A percentile compares a stretch with the other conserved stretches of the same genome.
phyloP scores from a whole-genome alignment of 2,888 invertebrate genomes.

The Coleophora deauratella region DNA sequence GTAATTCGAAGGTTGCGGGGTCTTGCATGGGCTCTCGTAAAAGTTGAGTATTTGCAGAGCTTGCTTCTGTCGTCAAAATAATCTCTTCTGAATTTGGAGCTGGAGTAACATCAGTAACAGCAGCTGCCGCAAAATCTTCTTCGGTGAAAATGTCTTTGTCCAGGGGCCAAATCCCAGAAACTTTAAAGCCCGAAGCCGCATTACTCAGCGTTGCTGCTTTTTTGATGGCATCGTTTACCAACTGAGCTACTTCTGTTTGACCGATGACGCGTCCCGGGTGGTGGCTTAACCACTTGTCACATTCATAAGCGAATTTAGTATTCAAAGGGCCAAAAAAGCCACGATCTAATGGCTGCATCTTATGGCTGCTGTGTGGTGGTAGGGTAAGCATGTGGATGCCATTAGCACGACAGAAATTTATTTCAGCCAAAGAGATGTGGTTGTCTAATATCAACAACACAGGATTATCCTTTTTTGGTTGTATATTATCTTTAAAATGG shows the following conservation, averaged over 20 bases:
- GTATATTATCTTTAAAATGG: conserved; percentile 4
- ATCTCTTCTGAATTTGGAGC: not conserved
- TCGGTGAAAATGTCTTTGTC: conserved; percentile 2
- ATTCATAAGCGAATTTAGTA: not conserved
- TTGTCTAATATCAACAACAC: conserved; percentile 19
- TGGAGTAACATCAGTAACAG: not conserved
- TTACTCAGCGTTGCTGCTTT: conserved; percentile 14
- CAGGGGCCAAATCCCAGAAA: conserved; percentile 5
- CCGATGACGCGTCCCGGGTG: conserved; percentile 4
- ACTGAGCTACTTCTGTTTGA: conserved; percentile 3
- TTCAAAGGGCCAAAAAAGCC: conserved; percentile 3
- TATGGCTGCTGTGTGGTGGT: conserved; percentile 12
- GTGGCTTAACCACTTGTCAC: conserved; percentile 6
- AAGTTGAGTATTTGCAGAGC: too few species aligned
- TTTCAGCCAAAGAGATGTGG: conserved; percentile 16
- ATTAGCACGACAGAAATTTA: conserved; percentile 10
- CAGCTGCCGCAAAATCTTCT: conserved; percentile 1
- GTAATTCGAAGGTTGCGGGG: too few species aligned
- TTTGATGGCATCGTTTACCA: conserved; percentile 13
- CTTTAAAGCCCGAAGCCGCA: conserved; percentile 16
- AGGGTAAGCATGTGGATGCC: conserved; percentile 10
- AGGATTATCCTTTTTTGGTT: conserved; percentile 15
- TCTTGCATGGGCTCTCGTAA: too few species aligned
- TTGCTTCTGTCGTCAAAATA: too few species aligned
- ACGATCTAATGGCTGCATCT: conserved; percentile 5